Base-by-base conservation (phyloP, 2,797 vertebrate species). In the Cottoperca gobio region DNA sequence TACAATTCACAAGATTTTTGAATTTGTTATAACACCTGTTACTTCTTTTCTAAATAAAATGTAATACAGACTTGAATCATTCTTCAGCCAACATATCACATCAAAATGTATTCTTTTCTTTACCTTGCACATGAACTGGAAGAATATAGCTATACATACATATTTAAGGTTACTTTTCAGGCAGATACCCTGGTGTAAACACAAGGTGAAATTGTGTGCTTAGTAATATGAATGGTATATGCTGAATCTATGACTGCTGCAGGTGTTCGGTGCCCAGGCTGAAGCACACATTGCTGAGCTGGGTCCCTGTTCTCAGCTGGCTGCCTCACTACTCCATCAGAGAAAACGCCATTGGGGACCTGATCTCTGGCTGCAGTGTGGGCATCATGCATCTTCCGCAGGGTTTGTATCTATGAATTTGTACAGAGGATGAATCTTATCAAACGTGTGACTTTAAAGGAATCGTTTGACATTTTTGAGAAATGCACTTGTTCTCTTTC, bases 321-420 rank as follows among this genome's bases (percentile, higher is more conserved):
- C 78, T 99, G 62, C 97, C 97, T 31, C 90, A 68, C 5, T 99
- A 99, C 92, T 91, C 94, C 0, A 2, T 97, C 86, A 96, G 94
- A 73, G 96, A 97, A 57, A 97, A 96, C 85, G 92, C 94, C 13
- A n/a, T 96, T 0, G 96, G 97, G 11, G 98, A 99, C 82, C 70
- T 98, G 19, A 21, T 94, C 42, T 96, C 97, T 0, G 98, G 98
- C 74, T 92, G 97, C 93, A 99, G 97, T 0, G 96, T 99, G 83
- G 97, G 96, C 85, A 97, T 99, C 90, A 97, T 99, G 95, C 97
- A 99, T 89, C 94, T 99, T 69, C 97, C 98, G 1, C 97, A 99
- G 87, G 97, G 98, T 98, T 59, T 52, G 89, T 88, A 73, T 50
- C 17, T 39, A 52, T 26, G 16, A 48, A 69, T 54, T 10, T 72